A percentile compares a stretch with the other conserved stretches of the same genome.
Conservation (phyloP, 2,797 vertebrate species). For the Poecile montanus region DNA sequence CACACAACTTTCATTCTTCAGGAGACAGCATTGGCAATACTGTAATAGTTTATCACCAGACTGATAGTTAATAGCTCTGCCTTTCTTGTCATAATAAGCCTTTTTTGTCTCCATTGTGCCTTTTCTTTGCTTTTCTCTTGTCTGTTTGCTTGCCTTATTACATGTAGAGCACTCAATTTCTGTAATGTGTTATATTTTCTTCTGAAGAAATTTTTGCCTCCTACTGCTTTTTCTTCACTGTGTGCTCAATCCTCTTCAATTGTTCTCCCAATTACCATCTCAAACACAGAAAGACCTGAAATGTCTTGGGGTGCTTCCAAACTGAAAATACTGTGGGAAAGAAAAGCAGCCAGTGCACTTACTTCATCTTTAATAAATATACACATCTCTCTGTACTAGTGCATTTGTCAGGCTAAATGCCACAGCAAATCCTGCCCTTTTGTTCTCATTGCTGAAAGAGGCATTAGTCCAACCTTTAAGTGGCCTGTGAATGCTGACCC, state of each 20-base stretch:
- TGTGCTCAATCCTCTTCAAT: constrained; percentile 23
- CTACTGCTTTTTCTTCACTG: constrained; percentile 44
- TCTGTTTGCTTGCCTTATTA: constrained; percentile 53
- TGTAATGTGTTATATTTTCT: constrained; percentile 40
- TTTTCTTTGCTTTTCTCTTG: constrained; percentile 19
- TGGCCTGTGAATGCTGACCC: neutral
- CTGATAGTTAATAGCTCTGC: constrained; percentile 14
- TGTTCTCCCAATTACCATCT: constrained; percentile 54
- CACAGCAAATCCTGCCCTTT: neutral
- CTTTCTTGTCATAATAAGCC: constrained; percentile 43
- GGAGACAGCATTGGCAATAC: constrained; percentile 4
- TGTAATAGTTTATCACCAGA: constrained; percentile 23
- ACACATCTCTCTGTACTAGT: neutral
- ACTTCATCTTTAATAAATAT: constrained; percentile 34
- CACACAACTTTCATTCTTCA: constrained; percentile 22
- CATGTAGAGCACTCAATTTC: constrained; percentile 40
- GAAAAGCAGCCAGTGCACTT: neutral
- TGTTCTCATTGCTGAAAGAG: neutral
- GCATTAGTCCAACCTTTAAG: neutral
- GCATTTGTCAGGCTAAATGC: neutral
- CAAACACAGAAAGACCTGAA: constrained; percentile 45
- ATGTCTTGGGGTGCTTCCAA: constrained; percentile 1
- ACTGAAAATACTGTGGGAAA: constrained; percentile 10
- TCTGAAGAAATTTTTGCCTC: constrained; percentile 56
- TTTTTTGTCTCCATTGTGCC: constrained; percentile 3